Evolutionary conservation across 2,888 invertebrate genomes (phyloP).

Genomic region (Lasioglossum leucozonium): DNA sequence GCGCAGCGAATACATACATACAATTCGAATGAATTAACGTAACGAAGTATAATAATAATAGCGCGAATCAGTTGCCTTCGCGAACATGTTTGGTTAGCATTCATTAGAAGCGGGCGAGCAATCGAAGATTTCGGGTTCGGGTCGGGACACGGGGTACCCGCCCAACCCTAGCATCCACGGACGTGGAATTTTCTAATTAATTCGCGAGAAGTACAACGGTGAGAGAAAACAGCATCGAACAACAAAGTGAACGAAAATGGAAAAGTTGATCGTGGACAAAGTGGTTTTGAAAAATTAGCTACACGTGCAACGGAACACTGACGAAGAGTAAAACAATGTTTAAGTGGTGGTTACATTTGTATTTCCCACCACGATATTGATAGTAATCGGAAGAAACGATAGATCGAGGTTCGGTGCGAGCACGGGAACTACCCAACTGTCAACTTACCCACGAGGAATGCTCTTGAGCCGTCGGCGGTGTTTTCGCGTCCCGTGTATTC

Average conservation of each 20-base stretch:
- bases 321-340: neutral
- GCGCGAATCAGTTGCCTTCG: neutral
- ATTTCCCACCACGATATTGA: neutral
- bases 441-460: slow-evolving; percentile 58
- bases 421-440: slow-evolving; percentile 15
- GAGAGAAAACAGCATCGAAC: neutral
- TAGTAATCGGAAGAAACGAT: slow-evolving; percentile 1
- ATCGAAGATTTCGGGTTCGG: no score
- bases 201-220: neutral
- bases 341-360: neutral
- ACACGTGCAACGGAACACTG: neutral
- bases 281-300: neutral
- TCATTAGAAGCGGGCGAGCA: no score
- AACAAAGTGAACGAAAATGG: neutral
- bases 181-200: neutral
- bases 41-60: neutral
- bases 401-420: neutral
- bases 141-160: no score
- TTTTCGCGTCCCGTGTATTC: slow-evolving; percentile 9
- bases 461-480: slow-evolving; percentile 20
- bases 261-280: neutral
- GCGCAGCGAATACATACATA: neutral
- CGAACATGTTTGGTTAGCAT: neutral
- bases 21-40: neutral
- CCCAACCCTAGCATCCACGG: no score